Base-by-base conservation (phyloP, 2,113 vertebrate species). In the Verasper variegatus region DNA sequence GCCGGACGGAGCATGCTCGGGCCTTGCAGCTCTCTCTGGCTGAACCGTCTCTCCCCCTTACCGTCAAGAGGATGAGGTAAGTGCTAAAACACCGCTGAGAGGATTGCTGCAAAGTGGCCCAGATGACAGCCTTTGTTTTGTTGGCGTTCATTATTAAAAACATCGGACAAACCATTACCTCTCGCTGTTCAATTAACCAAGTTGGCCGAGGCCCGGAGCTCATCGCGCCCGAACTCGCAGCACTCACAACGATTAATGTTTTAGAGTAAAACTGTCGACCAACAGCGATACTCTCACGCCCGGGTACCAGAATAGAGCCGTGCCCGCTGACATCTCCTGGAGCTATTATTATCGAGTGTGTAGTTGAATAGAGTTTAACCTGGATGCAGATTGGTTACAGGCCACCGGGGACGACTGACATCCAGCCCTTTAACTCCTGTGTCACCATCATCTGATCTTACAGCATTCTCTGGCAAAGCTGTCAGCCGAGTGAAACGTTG, bases 1-100 rank as follows among this genome's bases (percentile, higher is more conserved):
- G 58, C 70, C 26, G 82, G 81, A 80, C 71, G 11, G 78, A 75
- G 56, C 37, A 66, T 17, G 80, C 78, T 86, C 21, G 80, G 81
- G 81, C 76, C 72, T 70, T 12, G 8, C 45, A 61, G 76, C 65
- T 76, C 56, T 77, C 56, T 63, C 70, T 79, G 71, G 74, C 78
- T 80, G 81, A 88, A 84, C 74, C 75, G 67, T 81, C 74, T 67
- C 56, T 49, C 65, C 56, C 68, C 40, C 27, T 75, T 69, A 84
- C 85, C 69, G 26, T 85, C 75, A 57, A 74, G 60, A 81, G 82
- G 68, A 82, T 90, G 86, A 88, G 84, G 84, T 90, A 91, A 86
- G 87, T 84, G 88, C 76, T 85, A 82, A 88, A 87, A 82, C 69
- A 15, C 75, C 3, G 31, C 68, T 40, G 67, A 85, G 83, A 83